phyloP scores from a whole-genome alignment of 1,140 invertebrate species.

The Formica selysi region DNA sequence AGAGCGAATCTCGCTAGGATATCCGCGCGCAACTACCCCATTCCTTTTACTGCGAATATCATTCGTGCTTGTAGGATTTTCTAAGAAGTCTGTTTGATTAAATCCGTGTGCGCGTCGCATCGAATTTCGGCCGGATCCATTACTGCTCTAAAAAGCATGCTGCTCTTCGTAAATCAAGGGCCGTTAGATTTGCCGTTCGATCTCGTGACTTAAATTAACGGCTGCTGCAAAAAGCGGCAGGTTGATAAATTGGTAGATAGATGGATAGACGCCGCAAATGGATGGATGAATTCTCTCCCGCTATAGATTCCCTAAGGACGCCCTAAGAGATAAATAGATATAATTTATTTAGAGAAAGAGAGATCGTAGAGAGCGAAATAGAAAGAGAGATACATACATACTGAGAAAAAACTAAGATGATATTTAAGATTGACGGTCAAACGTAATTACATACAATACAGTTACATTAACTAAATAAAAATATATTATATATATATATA shows the following conservation, averaged over 20 bases:
- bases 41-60: constrained; percentile 34
- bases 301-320: constrained; percentile 30
- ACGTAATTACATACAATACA: not conserved
- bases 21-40: not conserved
- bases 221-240: constrained; percentile 39
- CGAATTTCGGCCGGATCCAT: constrained; percentile 43
- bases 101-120: constrained; percentile 36
- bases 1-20: constrained; percentile 18
- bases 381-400: constrained; percentile 6
- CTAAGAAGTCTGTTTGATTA: constrained; percentile 40
- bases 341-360: constrained; percentile 53
- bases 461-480: not conserved
- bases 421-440: constrained; percentile 1
- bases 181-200: constrained; percentile 61
- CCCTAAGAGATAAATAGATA: constrained; percentile 58
- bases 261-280: constrained; percentile 34
- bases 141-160: constrained; percentile 36
- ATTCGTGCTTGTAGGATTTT: constrained; percentile 30
- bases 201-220: constrained; percentile 55
- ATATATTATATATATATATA: not conserved
- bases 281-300: constrained; percentile 43
- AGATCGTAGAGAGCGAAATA: too few relatives aligned
- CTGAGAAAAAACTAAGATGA: not conserved
- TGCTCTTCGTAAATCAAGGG: constrained; percentile 55
- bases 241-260: constrained; percentile 55